Conservation (phyloP, 2,888 invertebrate genomes). For the Artemia sinica region DNA sequence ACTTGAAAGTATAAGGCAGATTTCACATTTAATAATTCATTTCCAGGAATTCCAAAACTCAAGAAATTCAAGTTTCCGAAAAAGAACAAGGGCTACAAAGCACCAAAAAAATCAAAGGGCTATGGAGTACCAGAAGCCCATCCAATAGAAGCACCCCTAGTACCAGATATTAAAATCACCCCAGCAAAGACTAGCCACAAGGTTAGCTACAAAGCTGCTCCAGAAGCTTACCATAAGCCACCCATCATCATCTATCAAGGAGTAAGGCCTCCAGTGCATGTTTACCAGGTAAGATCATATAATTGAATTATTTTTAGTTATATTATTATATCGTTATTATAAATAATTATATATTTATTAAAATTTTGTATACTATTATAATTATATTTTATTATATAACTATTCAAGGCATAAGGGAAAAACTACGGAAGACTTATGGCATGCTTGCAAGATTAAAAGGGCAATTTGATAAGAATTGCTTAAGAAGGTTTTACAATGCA, state of each 20-base stretch:
- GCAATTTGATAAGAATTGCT: no score
- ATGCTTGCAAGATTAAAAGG: no score
- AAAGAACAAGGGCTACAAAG: conserved; percentile 23
- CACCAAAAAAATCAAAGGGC: conserved; percentile 21
- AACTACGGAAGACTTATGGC: no score
- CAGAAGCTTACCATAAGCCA: conserved; percentile 23
- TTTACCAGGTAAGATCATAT: conserved; percentile 28
- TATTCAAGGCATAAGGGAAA: no score
- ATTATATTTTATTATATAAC: no score
- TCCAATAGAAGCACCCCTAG: neutral
- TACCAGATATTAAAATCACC: neutral
- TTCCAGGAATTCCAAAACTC: conserved; percentile 11
- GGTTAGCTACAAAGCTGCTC: conserved; percentile 21
- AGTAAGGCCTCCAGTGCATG: conserved; percentile 31
- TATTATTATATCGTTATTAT: no score
- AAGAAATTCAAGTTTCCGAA: conserved; percentile 18
- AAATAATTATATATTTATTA: no score
- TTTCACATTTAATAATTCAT: neutral
- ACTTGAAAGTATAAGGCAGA: no score
- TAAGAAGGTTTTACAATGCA: no score
- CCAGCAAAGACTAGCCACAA: conserved; percentile 20
- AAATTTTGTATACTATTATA: no score
- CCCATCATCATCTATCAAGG: conserved; percentile 32
- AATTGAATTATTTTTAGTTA: no score
- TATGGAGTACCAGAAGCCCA: neutral